Percentiles rank a stretch among this genome's conserved stretches.
Evolutionary conservation across 2,113 vertebrate species (phyloP).

Genomic region (human (Homo sapiens)): DNA sequence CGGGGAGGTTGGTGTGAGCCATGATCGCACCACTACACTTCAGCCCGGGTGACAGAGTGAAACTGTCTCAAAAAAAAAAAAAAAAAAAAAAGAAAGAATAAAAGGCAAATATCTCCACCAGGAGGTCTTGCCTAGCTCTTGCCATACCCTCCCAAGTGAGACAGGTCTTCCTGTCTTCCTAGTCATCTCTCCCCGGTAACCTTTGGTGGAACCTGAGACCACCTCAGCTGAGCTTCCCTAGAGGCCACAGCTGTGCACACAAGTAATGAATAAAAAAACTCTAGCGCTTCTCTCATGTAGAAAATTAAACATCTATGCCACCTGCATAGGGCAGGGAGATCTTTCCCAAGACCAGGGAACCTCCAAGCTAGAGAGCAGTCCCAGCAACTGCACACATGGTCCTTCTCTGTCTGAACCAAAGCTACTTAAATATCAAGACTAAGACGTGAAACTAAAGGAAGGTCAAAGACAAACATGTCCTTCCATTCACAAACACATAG

Average conservation of each 20-base stretch:
- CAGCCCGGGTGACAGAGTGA: no score
- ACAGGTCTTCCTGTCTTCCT: neutral
- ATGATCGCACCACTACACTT: no score
- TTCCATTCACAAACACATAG: neutral
- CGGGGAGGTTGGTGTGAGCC: no score
- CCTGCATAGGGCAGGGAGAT: no score
- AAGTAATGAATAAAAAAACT: no score
- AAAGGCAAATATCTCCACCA: neutral
- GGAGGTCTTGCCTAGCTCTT: neutral
- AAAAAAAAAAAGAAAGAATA: no score
- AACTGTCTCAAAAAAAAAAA: no score
- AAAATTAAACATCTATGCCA: neutral
- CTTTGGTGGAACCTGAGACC: neutral
- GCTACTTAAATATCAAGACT: neutral
- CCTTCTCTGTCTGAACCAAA: neutral
- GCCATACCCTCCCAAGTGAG: fast-evolving
- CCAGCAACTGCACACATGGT: neutral
- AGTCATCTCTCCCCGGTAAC: fast-evolving
- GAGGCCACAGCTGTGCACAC: neutral
- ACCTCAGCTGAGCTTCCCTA: neutral
- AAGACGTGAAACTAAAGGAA: neutral
- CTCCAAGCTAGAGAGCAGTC: no score
- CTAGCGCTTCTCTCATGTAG: neutral
- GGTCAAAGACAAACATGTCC: fast-evolving
- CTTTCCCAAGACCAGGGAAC: neutral